Evolutionary conservation across 2,888 invertebrate genomes (phyloP), one percentile per base, ranked within the genome.

Genomic region (Apotomis turbidana): DNA sequence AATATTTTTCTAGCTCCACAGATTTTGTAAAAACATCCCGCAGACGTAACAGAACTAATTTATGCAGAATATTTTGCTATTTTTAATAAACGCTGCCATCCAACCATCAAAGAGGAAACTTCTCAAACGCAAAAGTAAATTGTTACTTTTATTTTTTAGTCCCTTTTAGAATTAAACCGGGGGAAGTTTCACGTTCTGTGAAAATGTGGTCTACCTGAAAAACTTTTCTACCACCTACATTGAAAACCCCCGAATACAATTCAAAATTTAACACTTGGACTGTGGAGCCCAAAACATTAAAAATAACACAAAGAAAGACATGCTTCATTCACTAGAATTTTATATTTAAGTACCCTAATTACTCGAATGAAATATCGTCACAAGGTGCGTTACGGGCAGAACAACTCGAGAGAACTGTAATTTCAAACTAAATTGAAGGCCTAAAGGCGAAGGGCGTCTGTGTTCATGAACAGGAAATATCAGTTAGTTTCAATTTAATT

Each of bases 131-230:
- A 62, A 70, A 70, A 70, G 63, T 70, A 70, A 70, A 59, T 66
- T 64, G 64, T 70, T 66, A 38, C 63, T 70, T 70, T 63, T 66
- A 68, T 68, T 64, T 70, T 59, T 59, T 54, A 66, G 70, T 59
- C 63, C 58, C 13, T 36, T 55, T 13, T 15, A 66, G 46, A 71
- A 66, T 75, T 77, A 71, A 76, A 75, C 69, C 75, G n/a, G 57
- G 63, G 68, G 68, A 77, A 75, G 73, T 77, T 64, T 73, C 72
- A 71, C 74, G 71, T 76, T 76, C 76, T 67, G 73, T 12, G 64
- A 55, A 55, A 77, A 78, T 76, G 79, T 71, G 78, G 78, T 76
- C 70, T 58, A 73, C 79, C 78, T 76, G 78, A 54, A 74, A 74
- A 78, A 75, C 61, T 77, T 77, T 75, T 57, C n/a, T 12, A 67